Percentiles rank a stretch among this genome's conserved stretches.
phyloP scores from a whole-genome alignment of 2,113 vertebrate species.

The Sceloporus tristichus region DNA sequence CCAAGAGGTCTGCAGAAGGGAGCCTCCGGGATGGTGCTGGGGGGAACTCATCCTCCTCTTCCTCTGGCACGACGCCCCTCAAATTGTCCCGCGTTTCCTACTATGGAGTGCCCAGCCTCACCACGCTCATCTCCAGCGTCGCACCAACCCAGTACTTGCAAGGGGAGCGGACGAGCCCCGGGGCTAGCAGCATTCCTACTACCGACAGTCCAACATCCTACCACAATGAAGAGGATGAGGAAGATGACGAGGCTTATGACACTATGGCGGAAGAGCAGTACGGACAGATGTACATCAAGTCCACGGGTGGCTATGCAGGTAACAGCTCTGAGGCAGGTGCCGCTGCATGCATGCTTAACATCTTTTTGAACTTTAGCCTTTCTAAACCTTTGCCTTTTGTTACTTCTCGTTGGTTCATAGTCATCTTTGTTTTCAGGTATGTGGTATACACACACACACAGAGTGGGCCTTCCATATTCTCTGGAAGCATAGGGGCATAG shows the following conservation, averaged over 20 bases:
- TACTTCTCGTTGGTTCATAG: too few relatives aligned
- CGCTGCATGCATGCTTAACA: too few relatives aligned
- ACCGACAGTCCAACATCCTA: constrained; percentile 98
- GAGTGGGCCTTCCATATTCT: too few relatives aligned
- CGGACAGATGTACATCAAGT: constrained; percentile 91
- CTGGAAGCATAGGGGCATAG: too few relatives aligned
- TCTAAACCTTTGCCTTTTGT: too few relatives aligned
- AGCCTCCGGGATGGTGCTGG: constrained; percentile 76
- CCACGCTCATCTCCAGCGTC: constrained; percentile 79
- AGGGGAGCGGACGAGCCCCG: constrained; percentile 88
- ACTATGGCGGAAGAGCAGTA: constrained; percentile 92
- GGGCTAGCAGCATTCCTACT: constrained; percentile 93
- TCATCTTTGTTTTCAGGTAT: background rate
- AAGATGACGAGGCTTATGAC: constrained; percentile 94
- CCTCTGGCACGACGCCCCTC: constrained; percentile 62
- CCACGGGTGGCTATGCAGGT: constrained; percentile 89
- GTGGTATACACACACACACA: too few relatives aligned
- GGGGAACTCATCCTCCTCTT: constrained; percentile 9
- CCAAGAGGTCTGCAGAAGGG: constrained; percentile 69
- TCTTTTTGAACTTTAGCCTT: too few relatives aligned
- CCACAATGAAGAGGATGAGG: constrained; percentile 97
- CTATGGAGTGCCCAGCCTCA: constrained; percentile 83
- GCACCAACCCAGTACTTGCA: constrained; percentile 81
- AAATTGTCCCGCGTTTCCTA: constrained; percentile 86
- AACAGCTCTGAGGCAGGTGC: constrained; percentile 34